These are phyloP conservation scores for Clarias laeviceps DNA, from an alignment of 2,797 vertebrate genomes.

Conservation along the genomic window DNA sequence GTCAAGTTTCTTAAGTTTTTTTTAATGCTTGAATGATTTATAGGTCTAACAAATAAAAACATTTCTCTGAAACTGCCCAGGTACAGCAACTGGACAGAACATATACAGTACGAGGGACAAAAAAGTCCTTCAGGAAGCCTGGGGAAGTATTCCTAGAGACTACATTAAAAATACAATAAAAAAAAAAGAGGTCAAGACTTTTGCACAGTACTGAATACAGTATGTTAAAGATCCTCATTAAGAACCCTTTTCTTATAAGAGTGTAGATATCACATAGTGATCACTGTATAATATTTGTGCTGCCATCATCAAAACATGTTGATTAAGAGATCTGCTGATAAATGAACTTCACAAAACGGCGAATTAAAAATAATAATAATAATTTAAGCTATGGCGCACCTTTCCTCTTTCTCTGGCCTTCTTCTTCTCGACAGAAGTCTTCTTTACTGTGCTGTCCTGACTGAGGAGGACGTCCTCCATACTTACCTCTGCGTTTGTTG, in stretches of 20 bases:
- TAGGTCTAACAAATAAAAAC: too few species aligned
- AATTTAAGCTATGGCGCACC: conserved; percentile 58
- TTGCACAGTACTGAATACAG: too few species aligned
- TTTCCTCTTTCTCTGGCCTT: conserved; percentile 74
- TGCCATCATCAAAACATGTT: not conserved
- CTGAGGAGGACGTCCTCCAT: conserved; percentile 63
- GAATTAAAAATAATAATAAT: too few species aligned
- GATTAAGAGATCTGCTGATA: not conserved
- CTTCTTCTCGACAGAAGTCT: conserved; percentile 70
- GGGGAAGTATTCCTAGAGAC: too few species aligned
- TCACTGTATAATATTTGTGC: not conserved
- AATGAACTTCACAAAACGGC: not conserved
- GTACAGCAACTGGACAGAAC: too few species aligned
- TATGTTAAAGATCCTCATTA: not conserved
- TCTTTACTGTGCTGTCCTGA: conserved; percentile 67
- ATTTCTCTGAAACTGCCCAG: too few species aligned
- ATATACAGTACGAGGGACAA: too few species aligned
- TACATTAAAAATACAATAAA: too few species aligned
- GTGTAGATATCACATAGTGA: not conserved
- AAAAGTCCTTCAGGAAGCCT: too few species aligned
- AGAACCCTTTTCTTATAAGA: not conserved
- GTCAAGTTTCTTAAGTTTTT: too few species aligned
- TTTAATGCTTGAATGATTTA: too few species aligned
- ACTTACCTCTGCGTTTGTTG: conserved; percentile 60
- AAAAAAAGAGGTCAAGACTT: too few species aligned